Base-by-base conservation (phyloP, 2,797 vertebrate genomes). In the Chelonia mydas region DNA sequence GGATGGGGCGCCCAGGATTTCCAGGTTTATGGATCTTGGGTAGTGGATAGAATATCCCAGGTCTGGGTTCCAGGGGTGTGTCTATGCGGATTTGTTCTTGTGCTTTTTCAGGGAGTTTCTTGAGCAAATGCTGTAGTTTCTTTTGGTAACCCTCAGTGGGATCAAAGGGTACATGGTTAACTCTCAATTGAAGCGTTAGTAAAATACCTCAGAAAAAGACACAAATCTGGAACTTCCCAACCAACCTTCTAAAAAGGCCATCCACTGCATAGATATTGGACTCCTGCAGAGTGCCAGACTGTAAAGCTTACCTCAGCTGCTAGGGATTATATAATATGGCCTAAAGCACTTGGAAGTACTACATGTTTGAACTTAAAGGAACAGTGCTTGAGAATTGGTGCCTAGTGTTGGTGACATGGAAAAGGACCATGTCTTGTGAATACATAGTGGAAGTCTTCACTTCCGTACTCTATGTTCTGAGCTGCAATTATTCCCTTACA, bases 401-500 rank as follows among this genome's bases (percentile, higher is more conserved):
- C 33, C 33, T 68, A 19, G 61, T 19, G 76, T 15, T 55, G 74
- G 1, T 84, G 78, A 41, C 54, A 50, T 85, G 5, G 74, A 85
- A 82, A 33, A 81, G 84, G 84, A 79, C 55, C 88, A 94, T 0
- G 17, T 88, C 45, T 53, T 11, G 9, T 51, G 1, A 21, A 11
- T 1, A 1, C 37, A 51, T n/a, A n/a, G n/a, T n/a, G n/a, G n/a
- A n/a, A n/a, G n/a, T n/a, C n/a, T n/a, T n/a, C n/a, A n/a, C n/a
- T n/a, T n/a, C n/a, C n/a, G n/a, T n/a, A n/a, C n/a, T n/a, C n/a
- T n/a, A 50, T 84, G 54, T 16, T 6, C 7, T 89, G 0, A 1
- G 81, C 93, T 7, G 25, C 0, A 0, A 51, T 77, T 80, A 78
- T 45, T 72, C 54, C 54, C 1, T 0, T 25, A 0, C 0, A 3